A percentile compares a stretch with the other conserved stretches of the same genome.
Evolutionary conservation across 2,888 invertebrate species (phyloP).

Genomic region (Nemotelus pantherinus): DNA sequence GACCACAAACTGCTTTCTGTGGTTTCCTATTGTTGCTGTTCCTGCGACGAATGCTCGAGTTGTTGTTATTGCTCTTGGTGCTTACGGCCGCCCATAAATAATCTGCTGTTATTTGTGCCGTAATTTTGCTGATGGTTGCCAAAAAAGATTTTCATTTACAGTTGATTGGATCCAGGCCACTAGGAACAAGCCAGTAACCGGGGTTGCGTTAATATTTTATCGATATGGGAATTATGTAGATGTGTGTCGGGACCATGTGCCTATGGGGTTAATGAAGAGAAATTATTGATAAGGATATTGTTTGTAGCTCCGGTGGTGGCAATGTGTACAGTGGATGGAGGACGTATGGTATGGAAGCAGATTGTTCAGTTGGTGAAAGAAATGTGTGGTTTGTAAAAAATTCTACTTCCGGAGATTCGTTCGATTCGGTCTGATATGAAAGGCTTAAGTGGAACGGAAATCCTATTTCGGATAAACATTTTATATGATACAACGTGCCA

Average conservation of each 20-base stretch:
- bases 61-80: background rate
- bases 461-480: too few species aligned
- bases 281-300: constrained; percentile 43
- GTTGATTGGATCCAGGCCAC: constrained; percentile 40
- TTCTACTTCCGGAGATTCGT: too few species aligned
- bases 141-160: constrained; percentile 43
- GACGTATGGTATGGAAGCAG: too few species aligned
- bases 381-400: too few species aligned
- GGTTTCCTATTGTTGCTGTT: constrained; percentile 4
- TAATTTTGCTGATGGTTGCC: constrained; percentile 38
- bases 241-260: constrained; percentile 6
- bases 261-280: constrained; percentile 36
- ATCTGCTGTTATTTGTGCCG: constrained; percentile 23
- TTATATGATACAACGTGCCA: too few species aligned
- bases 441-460: too few species aligned
- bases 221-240: constrained; percentile 28
- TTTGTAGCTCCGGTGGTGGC: background rate
- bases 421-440: too few species aligned
- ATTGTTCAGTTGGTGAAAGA: too few species aligned
- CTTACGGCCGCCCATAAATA: constrained; percentile 40
- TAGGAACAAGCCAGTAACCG: background rate
- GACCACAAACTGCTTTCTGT: constrained; percentile 34
- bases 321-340: too few species aligned
- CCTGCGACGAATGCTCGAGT: background rate
- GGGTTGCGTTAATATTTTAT: constrained; percentile 30